Evolutionary conservation across 1,140 invertebrate genomes (phyloP).

Genomic region (Drosophila willistoni): DNA sequence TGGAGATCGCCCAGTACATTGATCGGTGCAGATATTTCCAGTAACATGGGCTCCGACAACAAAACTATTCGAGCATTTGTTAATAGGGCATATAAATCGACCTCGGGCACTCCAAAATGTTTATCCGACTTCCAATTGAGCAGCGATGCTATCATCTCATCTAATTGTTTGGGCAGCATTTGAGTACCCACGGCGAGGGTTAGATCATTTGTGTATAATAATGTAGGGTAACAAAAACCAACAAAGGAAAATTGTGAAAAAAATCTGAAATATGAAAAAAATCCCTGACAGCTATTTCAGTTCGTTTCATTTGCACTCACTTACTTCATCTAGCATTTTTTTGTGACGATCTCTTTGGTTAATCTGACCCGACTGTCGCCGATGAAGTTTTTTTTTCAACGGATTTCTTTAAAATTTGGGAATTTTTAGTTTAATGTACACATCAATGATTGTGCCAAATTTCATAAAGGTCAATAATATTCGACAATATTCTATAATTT

Average conservation of each 20-base stretch:
- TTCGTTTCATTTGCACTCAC: neutral
- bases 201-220: conserved; percentile 1
- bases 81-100: conserved; percentile 33
- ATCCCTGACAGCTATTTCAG: neutral
- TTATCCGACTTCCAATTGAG: conserved; percentile 42
- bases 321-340: no score
- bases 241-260: neutral
- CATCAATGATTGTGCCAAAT: no score
- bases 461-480: no score
- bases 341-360: no score
- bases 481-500: no score
- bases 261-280: neutral
- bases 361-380: no score
- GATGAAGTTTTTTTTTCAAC: no score
- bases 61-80: conserved; percentile 98
- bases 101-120: conserved; percentile 29
- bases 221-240: neutral
- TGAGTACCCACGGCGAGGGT: conserved; percentile 3
- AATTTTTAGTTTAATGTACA: no score
- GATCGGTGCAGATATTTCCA: conserved; percentile 97
- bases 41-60: conserved; percentile 97
- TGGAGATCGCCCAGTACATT: conserved; percentile 99
- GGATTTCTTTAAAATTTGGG: no score
- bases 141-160: conserved; percentile 40
- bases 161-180: conserved; percentile 44